Percentiles rank a stretch among this genome's conserved stretches.
Conservation (phyloP, 2,797 vertebrate genomes). For the Buphagus erythrorhynchus region DNA sequence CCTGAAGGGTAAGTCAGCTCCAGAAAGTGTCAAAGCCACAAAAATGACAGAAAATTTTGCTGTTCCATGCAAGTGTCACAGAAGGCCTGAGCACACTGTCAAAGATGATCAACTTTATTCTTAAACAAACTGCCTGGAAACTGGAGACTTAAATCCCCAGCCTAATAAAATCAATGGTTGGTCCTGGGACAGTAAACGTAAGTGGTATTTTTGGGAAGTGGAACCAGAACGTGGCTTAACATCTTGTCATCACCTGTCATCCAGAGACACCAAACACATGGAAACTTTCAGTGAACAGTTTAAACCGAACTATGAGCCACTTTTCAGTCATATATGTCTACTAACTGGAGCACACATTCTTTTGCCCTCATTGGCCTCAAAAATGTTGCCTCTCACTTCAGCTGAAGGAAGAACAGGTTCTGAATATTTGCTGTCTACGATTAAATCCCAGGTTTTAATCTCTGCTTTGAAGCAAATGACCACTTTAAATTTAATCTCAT, state of each 20-base stretch:
- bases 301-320: not conserved
- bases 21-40: not conserved
- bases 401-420: not conserved
- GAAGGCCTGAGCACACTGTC: not conserved
- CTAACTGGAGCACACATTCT: not conserved
- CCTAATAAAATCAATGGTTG: not conserved
- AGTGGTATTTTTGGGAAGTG: not conserved
- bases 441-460: not conserved
- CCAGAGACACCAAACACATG: not conserved
- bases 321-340: not conserved
- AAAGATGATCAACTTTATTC: not conserved
- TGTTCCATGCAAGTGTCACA: not conserved
- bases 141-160: not conserved
- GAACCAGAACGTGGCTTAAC: not conserved
- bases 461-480: not conserved
- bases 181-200: not conserved
- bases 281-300: not conserved
- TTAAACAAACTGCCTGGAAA: not conserved
- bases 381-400: not conserved
- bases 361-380: not conserved
- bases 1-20: not conserved
- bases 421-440: not conserved
- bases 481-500: conserved; percentile 23
- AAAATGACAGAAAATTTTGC: not conserved
- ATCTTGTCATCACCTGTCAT: not conserved